phyloP scores from a whole-genome alignment of 2,113 vertebrate genomes.

The Callopanchax toddi region DNA sequence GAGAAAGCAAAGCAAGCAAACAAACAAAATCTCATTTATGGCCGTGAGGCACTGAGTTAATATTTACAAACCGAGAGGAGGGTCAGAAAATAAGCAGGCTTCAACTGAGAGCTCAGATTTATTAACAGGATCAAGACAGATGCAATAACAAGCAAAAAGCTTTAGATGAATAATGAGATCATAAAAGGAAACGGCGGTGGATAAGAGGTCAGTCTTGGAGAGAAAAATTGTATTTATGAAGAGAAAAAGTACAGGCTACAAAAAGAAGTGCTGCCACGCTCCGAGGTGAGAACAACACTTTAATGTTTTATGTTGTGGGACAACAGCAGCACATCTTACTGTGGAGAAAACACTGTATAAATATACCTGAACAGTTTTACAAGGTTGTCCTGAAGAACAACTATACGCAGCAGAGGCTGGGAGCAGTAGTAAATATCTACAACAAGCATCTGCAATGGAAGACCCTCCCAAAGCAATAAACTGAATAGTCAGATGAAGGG shows the following conservation, averaged over 20 bases:
- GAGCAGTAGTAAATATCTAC: conserved; percentile 56
- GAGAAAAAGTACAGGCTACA: not conserved
- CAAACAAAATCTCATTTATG: conserved; percentile 58
- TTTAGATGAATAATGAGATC: conserved; percentile 33
- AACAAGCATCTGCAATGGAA: conserved; percentile 34
- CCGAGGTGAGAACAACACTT: conserved; percentile 60
- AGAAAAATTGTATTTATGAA: conserved; percentile 32
- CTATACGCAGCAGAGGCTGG: conserved; percentile 34
- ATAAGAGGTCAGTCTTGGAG: conserved; percentile 36
- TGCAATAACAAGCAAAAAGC: conserved; percentile 20
- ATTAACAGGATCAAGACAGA: conserved; percentile 18
- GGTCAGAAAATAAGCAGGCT: conserved; percentile 4
- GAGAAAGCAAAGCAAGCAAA: conserved; percentile 68
- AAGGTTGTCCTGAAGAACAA: conserved; percentile 50
- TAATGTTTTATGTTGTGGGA: conserved; percentile 66
- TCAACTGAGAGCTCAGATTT: conserved; percentile 8
- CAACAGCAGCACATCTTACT: conserved; percentile 19
- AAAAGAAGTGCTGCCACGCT: conserved; percentile 26
- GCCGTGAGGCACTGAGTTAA: conserved; percentile 32
- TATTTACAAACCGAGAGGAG: conserved; percentile 28
- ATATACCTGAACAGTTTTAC: conserved; percentile 65
- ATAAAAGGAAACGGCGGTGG: conserved; percentile 17
- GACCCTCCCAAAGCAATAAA: conserved; percentile 52
- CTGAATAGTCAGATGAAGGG: conserved; percentile 61
- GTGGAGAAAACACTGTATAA: conserved; percentile 50